Evolutionary conservation across 2,888 invertebrate species (phyloP).

Genomic region (Ernsta delagoae): DNA sequence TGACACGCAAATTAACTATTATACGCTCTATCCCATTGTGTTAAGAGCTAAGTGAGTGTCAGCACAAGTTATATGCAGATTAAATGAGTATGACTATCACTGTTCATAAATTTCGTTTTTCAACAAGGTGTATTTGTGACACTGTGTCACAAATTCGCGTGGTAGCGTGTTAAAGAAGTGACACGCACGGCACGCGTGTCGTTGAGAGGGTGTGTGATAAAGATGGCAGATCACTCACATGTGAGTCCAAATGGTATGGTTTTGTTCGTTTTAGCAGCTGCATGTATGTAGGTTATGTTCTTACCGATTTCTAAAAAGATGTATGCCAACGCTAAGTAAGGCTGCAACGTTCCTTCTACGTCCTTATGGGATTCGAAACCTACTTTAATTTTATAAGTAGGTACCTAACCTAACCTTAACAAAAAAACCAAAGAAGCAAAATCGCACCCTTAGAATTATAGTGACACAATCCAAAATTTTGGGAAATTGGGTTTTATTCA

Average conservation of each 20-base stretch:
- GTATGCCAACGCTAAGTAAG: no score
- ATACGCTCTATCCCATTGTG: conserved; percentile 20
- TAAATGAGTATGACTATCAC: conserved; percentile 36
- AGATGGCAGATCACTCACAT: conserved; percentile 43
- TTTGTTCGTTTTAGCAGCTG: conserved; percentile 34
- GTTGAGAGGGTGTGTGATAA: conserved; percentile 39
- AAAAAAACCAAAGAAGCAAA: no score
- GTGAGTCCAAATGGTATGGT: conserved; percentile 39
- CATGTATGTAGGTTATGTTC: conserved; percentile 40
- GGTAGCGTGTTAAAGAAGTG: background rate
- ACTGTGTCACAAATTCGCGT: conserved; percentile 16
- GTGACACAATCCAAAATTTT: no score
- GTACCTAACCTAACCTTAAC: no score
- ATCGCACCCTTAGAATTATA: no score
- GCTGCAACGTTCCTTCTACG: no score
- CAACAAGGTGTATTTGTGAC: conserved; percentile 39
- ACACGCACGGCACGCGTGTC: background rate
- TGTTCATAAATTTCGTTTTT: conserved; percentile 42
- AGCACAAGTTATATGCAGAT: conserved; percentile 18
- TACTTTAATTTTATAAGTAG: no score
- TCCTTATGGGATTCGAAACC: no score
- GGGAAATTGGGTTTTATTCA: no score
- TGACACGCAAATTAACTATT: conserved; percentile 24
- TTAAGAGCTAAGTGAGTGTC: conserved; percentile 25
- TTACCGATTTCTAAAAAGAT: conserved; percentile 38